Evolutionary conservation across 1,140 invertebrate species (phyloP).

Genomic region (Zaprionus lachaisei): DNA sequence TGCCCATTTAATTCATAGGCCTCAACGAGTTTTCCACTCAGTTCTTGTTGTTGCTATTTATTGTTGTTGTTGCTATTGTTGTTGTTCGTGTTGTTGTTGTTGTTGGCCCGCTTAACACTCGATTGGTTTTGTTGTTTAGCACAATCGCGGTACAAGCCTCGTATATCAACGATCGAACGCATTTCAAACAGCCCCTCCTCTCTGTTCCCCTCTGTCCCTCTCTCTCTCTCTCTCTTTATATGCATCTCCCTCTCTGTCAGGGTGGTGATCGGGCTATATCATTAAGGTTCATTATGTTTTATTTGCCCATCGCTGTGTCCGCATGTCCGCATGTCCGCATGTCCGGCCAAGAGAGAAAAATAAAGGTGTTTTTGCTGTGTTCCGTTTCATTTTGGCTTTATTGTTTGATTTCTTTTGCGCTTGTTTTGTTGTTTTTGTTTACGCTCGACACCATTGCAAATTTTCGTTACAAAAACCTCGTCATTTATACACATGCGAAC

Average conservation of each 20-base stretch:
- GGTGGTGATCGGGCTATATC: conserved; percentile 47
- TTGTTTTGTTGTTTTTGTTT: conserved; percentile 73
- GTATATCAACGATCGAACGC: conserved; percentile 42
- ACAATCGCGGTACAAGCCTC: conserved; percentile 57
- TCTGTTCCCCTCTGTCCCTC: not conserved
- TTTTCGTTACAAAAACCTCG: conserved; percentile 61
- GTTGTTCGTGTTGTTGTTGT: conserved; percentile 6
- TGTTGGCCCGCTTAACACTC: conserved; percentile 77
- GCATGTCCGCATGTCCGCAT: conserved; percentile 55
- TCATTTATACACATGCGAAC: conserved; percentile 76
- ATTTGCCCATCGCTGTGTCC: conserved; percentile 59
- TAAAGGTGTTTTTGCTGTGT: conserved; percentile 72
- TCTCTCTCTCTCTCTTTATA: too few relatives aligned
- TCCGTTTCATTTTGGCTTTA: conserved; percentile 73
- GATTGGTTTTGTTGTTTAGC: conserved; percentile 81
- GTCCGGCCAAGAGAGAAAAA: conserved; percentile 64
- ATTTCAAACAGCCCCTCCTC: conserved; percentile 41
- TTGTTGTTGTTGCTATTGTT: conserved; percentile 8
- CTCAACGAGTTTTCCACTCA: conserved; percentile 48
- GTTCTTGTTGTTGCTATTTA: conserved; percentile 6
- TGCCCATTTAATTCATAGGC: conserved; percentile 68
- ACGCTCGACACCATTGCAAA: conserved; percentile 79
- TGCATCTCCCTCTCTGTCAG: not conserved
- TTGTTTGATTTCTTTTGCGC: conserved; percentile 67
- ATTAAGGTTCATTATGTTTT: conserved; percentile 81